Conservation (phyloP, 2,797 vertebrate genomes). For the Dipus sagitta region DNA sequence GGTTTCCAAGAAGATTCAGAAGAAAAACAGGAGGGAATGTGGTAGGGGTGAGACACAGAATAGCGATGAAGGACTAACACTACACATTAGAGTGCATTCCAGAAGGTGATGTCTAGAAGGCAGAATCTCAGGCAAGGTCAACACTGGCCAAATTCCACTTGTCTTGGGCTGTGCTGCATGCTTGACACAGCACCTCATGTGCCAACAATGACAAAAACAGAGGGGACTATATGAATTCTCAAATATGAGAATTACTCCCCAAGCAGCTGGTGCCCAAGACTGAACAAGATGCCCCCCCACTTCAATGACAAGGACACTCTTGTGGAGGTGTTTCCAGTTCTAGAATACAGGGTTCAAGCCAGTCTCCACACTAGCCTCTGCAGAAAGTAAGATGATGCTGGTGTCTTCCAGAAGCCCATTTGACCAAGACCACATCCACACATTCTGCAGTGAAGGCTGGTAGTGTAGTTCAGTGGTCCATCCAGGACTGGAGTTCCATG, state of each 20-base stretch:
- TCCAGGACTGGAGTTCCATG: not conserved
- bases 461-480: not conserved
- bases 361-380: not conserved
- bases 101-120: no score
- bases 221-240: no score
- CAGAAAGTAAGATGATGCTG: not conserved
- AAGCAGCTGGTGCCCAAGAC: not conserved
- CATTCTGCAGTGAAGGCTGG: not conserved
- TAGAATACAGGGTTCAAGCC: not conserved
- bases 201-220: no score
- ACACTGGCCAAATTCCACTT: no score
- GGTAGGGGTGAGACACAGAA: no score
- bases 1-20: no score
- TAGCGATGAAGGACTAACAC: no score
- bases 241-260: not conserved
- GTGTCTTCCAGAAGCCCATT: not conserved
- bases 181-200: no score
- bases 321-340: not conserved
- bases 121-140: no score
- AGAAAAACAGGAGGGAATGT: no score
- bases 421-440: not conserved
- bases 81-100: no score
- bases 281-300: not conserved
- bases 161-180: no score
- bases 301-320: not conserved